phyloP scores from a whole-genome alignment of 2,113 vertebrate species.

The Poicephalus meyeri region DNA sequence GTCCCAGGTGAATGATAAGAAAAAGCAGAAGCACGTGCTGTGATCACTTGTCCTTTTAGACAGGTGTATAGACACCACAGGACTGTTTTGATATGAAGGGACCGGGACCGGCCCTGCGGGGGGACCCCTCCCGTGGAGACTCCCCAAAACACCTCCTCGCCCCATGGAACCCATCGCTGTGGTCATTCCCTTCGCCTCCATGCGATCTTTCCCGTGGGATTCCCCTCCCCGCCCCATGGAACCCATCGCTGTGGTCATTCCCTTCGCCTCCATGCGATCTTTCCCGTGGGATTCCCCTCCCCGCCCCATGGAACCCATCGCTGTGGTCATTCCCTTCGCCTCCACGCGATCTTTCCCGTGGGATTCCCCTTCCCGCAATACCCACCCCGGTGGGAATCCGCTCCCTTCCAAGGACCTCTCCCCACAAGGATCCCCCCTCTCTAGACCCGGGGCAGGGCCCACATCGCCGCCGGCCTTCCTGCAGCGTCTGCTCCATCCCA shows the following conservation, averaged over 20 bases:
- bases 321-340: too few relatives aligned
- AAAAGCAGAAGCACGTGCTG: not conserved
- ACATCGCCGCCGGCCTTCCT: not conserved
- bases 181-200: too few relatives aligned
- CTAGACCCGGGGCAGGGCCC: not conserved
- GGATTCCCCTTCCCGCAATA: not conserved
- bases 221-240: not conserved
- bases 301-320: not conserved
- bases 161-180: not conserved
- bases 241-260: not conserved
- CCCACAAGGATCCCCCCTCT: not conserved
- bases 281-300: not conserved
- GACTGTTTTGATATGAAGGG: not conserved
- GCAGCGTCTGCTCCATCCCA: not conserved
- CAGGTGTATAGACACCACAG: not conserved
- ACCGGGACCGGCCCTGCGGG: not conserved
- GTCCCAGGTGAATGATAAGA: not conserved
- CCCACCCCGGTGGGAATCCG: not conserved
- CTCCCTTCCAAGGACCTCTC: not conserved
- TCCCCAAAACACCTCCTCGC: too few relatives aligned
- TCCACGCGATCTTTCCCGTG: not conserved
- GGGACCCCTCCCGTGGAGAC: not conserved
- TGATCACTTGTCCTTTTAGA: not conserved
- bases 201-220: not conserved
- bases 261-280: too few relatives aligned